phyloP scores from a whole-genome alignment of 1,140 invertebrate species.

The Fopius arisanus region DNA sequence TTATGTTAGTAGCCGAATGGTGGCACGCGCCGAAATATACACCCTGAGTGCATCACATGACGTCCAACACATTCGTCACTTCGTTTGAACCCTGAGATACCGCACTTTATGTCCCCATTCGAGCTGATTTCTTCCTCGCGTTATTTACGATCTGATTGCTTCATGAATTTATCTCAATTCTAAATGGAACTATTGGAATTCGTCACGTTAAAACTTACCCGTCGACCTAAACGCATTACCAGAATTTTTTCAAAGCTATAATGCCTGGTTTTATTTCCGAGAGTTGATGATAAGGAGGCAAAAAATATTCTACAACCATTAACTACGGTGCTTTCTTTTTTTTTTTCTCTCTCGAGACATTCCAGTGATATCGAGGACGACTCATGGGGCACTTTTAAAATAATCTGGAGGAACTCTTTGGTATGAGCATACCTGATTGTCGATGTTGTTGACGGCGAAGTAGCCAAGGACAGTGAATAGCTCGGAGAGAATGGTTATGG shows the following conservation, averaged over 20 bases:
- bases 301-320: slow-evolving; percentile 17
- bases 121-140: background rate
- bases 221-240: background rate
- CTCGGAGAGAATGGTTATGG: slow-evolving; percentile 71
- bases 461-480: slow-evolving; percentile 82
- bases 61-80: slow-evolving; percentile 35
- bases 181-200: background rate
- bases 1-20: background rate
- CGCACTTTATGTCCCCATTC: slow-evolving; percentile 5
- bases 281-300: background rate
- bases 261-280: too few species aligned
- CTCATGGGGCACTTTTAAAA: slow-evolving; percentile 6
- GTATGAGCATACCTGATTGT: slow-evolving; percentile 77
- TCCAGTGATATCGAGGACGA: slow-evolving; percentile 19
- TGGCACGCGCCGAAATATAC: slow-evolving; percentile 36
- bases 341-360: slow-evolving; percentile 16
- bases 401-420: slow-evolving; percentile 9
- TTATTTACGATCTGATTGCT: slow-evolving; percentile 22
- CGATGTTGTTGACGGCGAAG: slow-evolving; percentile 79
- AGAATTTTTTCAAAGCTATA: background rate
- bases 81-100: slow-evolving; percentile 28
- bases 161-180: slow-evolving; percentile 22
- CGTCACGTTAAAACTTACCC: background rate
- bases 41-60: slow-evolving; percentile 47
- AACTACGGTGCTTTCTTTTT: too few species aligned